Conservation (phyloP, 2,113 vertebrate species). For the Amblyopsis rosae region DNA sequence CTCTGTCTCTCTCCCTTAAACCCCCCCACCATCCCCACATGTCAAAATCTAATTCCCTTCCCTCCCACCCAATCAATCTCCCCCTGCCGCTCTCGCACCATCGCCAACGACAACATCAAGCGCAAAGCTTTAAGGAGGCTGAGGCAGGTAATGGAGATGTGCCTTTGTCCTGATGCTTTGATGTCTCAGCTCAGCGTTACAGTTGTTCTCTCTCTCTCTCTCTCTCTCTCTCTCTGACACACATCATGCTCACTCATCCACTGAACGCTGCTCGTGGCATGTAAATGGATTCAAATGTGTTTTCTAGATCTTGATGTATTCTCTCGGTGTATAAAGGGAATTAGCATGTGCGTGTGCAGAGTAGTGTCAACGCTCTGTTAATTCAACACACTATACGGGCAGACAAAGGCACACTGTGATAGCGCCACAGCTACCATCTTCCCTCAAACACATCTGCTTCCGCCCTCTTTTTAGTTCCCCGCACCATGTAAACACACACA, state of each 20-base stretch:
- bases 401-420: slow-evolving; percentile 73
- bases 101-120: slow-evolving; percentile 46
- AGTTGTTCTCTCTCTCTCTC: slow-evolving; percentile 10
- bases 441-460: slow-evolving; percentile 75
- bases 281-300: slow-evolving; percentile 61
- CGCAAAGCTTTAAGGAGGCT: slow-evolving; percentile 36
- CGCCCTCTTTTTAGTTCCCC: slow-evolving; percentile 58
- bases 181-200: slow-evolving; percentile 31
- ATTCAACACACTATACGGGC: slow-evolving; percentile 61
- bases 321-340: slow-evolving; percentile 56
- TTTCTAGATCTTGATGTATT: slow-evolving; percentile 72
- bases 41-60: slow-evolving; percentile 50
- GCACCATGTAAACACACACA: slow-evolving; percentile 65
- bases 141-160: slow-evolving; percentile 41
- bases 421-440: slow-evolving; percentile 62
- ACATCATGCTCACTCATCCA: background rate
- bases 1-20: slow-evolving; percentile 6
- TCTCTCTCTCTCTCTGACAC: slow-evolving; percentile 19
- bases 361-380: slow-evolving; percentile 71
- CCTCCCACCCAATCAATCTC: slow-evolving; percentile 56
- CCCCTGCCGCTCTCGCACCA: slow-evolving; percentile 49
- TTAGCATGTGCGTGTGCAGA: slow-evolving; percentile 73
- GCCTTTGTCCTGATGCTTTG: slow-evolving; percentile 62
- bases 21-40: slow-evolving; percentile 23
- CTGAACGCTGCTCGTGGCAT: slow-evolving; percentile 42